Evolutionary conservation across 2,888 invertebrate genomes (phyloP).

Genomic region (Oligia strigilis): DNA sequence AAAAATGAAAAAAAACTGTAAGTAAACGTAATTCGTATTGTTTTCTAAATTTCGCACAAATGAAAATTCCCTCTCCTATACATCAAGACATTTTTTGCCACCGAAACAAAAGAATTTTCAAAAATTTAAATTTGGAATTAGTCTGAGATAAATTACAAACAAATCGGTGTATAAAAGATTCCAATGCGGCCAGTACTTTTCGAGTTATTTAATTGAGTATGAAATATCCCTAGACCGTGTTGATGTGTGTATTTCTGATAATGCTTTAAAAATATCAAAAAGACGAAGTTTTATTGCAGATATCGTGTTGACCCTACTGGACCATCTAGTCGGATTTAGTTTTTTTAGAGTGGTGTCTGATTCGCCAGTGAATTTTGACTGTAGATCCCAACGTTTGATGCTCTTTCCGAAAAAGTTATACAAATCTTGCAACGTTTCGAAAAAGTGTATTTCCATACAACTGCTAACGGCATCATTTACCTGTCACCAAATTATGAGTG

Average conservation of each 20-base stretch:
- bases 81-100: too few species aligned
- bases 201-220: too few species aligned
- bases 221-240: too few species aligned
- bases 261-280: constrained; percentile 46
- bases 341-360: background rate
- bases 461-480: constrained; percentile 49
- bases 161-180: too few species aligned
- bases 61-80: too few species aligned
- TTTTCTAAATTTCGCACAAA: too few species aligned
- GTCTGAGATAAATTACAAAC: too few species aligned
- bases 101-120: too few species aligned
- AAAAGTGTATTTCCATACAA: constrained; percentile 40
- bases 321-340: constrained; percentile 1
- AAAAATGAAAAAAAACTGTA: too few species aligned
- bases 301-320: background rate
- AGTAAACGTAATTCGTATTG: too few species aligned
- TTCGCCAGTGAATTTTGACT: background rate
- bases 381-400: constrained; percentile 1
- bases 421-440: constrained; percentile 5
- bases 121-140: too few species aligned
- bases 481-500: constrained; percentile 56
- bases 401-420: background rate
- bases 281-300: constrained; percentile 2
- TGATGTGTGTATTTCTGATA: constrained; percentile 54
- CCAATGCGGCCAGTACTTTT: too few species aligned